Conservation (phyloP, 2,888 invertebrate genomes). For the Eristalis arbustorum region DNA sequence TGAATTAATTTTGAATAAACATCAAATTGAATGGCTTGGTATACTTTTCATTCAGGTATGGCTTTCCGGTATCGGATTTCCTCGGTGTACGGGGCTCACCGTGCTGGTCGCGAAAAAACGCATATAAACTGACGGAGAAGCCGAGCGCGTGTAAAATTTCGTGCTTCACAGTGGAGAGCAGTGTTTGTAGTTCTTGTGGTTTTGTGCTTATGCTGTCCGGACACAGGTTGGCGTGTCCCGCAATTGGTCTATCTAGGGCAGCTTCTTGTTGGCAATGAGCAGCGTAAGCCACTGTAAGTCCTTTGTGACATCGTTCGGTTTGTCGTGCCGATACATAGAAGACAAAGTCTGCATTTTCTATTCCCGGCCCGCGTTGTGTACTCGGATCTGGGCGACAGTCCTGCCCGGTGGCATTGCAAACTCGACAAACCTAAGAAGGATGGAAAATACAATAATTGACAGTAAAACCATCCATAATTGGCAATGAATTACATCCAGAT, state of each 20-base stretch:
- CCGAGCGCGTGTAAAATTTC: slow-evolving; percentile 99
- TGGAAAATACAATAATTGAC: background rate
- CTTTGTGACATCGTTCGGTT: slow-evolving; percentile 94
- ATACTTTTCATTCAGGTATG: slow-evolving; percentile 92
- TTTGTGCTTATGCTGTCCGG: slow-evolving; percentile 96
- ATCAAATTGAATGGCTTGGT: slow-evolving; percentile 71
- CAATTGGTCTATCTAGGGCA: slow-evolving; percentile 96
- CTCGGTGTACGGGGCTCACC: slow-evolving; percentile 93
- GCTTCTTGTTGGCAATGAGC: slow-evolving; percentile 99
- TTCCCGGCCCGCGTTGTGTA: slow-evolving; percentile 84
- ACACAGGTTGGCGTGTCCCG: slow-evolving; percentile 99
- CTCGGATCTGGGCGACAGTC: slow-evolving; percentile 85
- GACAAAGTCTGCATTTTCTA: slow-evolving; percentile 94
- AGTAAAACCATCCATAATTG: background rate
- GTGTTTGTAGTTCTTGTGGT: slow-evolving; percentile 92
- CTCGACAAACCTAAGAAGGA: slow-evolving; percentile 88
- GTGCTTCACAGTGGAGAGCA: slow-evolving; percentile 98
- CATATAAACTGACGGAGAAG: slow-evolving; percentile 97
- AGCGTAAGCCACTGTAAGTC: slow-evolving; percentile 97
- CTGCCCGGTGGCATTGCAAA: slow-evolving; percentile 92
- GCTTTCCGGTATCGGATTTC: slow-evolving; percentile 92
- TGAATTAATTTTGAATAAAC: slow-evolving; percentile 21
- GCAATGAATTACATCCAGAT: slow-evolving; percentile 89
- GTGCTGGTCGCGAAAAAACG: slow-evolving; percentile 92
- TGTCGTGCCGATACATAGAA: slow-evolving; percentile 97